phyloP scores from a whole-genome alignment of 2,797 vertebrate genomes.

The Clamator glandarius region DNA sequence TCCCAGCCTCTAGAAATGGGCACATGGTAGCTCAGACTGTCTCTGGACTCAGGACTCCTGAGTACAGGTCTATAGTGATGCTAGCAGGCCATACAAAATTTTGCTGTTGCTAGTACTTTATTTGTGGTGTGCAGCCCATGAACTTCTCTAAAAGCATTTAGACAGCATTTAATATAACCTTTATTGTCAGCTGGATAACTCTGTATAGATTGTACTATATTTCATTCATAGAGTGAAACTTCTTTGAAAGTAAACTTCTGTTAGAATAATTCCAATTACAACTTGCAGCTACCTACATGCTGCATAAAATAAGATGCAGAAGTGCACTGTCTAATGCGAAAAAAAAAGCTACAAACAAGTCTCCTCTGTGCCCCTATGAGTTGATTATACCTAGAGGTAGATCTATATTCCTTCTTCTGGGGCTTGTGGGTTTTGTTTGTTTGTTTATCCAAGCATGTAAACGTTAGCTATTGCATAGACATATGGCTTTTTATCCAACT shows the following conservation, averaged over 20 bases:
- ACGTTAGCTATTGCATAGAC: background rate
- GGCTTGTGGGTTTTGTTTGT: background rate
- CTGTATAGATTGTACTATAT: background rate
- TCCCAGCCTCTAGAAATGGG: background rate
- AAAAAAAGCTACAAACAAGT: background rate
- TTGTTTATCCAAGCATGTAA: background rate
- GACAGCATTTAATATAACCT: background rate
- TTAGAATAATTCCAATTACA: background rate
- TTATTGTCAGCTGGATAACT: background rate
- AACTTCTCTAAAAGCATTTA: background rate
- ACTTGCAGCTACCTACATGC: background rate
- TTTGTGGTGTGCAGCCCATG: background rate
- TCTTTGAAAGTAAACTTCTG: background rate
- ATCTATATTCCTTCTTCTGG: background rate
- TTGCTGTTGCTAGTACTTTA: background rate
- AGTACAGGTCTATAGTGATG: background rate
- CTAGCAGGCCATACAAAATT: background rate
- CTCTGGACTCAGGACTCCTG: background rate
- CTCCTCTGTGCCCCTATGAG: accelerated
- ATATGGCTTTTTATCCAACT: background rate
- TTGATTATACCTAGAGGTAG: background rate
- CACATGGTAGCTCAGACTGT: background rate
- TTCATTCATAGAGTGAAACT: background rate
- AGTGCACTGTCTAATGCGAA: background rate
- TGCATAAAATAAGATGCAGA: background rate